These are phyloP conservation scores for Drosophila lowei DNA, from an alignment of 1,140 invertebrate species.

Conservation along the genomic window DNA sequence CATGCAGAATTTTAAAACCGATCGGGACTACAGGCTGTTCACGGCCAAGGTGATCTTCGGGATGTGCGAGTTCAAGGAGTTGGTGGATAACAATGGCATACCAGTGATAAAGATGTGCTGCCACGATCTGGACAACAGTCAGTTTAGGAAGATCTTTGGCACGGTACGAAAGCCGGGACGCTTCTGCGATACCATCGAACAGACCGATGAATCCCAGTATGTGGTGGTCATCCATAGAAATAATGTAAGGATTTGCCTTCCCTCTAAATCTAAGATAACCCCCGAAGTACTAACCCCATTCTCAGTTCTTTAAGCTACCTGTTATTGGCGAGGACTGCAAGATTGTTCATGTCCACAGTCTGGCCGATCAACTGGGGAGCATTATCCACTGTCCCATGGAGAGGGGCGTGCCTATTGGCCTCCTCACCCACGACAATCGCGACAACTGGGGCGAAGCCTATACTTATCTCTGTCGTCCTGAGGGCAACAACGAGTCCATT, in stretches of 20 bases:
- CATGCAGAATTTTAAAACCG: slow-evolving; percentile 85
- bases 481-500: slow-evolving; percentile 84
- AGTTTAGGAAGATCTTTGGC: slow-evolving; percentile 93
- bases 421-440: slow-evolving; percentile 92
- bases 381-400: slow-evolving; percentile 84
- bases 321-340: slow-evolving; percentile 86
- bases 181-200: slow-evolving; percentile 87
- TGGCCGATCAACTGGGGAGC: slow-evolving; percentile 82
- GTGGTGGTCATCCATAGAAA: slow-evolving; percentile 92
- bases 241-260: slow-evolving; percentile 86
- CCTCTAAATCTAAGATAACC: not conserved
- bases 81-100: slow-evolving; percentile 88
- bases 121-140: slow-evolving; percentile 92
- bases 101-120: slow-evolving; percentile 90
- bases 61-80: slow-evolving; percentile 87
- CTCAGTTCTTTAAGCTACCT: slow-evolving; percentile 90
- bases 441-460: slow-evolving; percentile 92
- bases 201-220: slow-evolving; percentile 87
- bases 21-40: slow-evolving; percentile 86
- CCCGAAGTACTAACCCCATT: too few species aligned
- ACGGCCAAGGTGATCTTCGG: slow-evolving; percentile 88
- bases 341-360: slow-evolving; percentile 21
- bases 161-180: slow-evolving; percentile 90
- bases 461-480: slow-evolving; percentile 84
- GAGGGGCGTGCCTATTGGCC: slow-evolving; percentile 86